Conservation (phyloP, 2,113 vertebrate genomes). For the Poeciliopsis occidentalis region DNA sequence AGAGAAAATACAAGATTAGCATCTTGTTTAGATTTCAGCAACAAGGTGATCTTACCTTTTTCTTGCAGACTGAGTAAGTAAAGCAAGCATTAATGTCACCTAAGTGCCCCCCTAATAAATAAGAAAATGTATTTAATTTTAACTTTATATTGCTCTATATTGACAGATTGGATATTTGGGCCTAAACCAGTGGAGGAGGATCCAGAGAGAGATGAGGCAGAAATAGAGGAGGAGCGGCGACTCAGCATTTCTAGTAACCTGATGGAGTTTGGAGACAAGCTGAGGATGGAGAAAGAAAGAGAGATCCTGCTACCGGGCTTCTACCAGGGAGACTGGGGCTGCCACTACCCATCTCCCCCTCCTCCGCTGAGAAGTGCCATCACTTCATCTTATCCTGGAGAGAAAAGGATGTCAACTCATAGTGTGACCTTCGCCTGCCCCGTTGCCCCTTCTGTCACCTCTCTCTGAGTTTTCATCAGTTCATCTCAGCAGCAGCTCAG, state of each 20-base stretch:
- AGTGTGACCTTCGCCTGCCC: slow-evolving; percentile 61
- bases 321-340: slow-evolving; percentile 14
- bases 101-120: neutral
- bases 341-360: neutral
- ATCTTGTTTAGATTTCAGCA: neutral
- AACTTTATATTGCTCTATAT: neutral
- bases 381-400: slow-evolving; percentile 6
- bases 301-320: slow-evolving; percentile 47
- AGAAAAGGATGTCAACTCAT: slow-evolving; percentile 52
- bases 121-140: neutral
- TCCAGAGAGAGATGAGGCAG: slow-evolving; percentile 37
- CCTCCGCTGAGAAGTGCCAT: slow-evolving; percentile 45
- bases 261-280: slow-evolving; percentile 8
- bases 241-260: slow-evolving; percentile 26
- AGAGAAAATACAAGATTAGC: neutral
- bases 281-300: slow-evolving; percentile 46
- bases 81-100: neutral
- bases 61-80: neutral
- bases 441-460: slow-evolving; percentile 65
- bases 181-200: slow-evolving; percentile 65
- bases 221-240: slow-evolving; percentile 27
- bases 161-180: slow-evolving; percentile 73
- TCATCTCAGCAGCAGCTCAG: neutral
- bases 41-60: neutral
- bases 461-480: slow-evolving; percentile 57